Percentiles rank a stretch among this genome's conserved stretches.
These are phyloP conservation scores for Agapornis roseicollis DNA, from an alignment of 2,113 vertebrate species.

Conservation along the genomic window DNA sequence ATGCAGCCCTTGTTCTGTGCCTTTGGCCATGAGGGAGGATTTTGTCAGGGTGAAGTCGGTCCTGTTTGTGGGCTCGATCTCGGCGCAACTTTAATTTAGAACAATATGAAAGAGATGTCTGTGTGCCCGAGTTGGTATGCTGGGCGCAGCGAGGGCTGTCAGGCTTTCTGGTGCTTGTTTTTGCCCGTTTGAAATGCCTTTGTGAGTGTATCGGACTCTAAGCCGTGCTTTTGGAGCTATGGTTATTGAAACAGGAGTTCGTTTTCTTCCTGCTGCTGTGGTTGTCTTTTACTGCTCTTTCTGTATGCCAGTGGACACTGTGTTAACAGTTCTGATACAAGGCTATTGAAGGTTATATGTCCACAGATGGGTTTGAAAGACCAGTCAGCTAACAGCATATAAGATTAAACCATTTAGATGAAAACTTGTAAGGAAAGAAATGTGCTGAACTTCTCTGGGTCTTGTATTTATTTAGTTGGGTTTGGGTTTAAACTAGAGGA, in stretches of 20 bases:
- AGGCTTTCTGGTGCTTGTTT: background rate
- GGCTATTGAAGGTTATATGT: background rate
- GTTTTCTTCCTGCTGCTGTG: background rate
- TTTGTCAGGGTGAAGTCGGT: background rate
- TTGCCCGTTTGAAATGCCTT: background rate
- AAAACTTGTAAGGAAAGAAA: background rate
- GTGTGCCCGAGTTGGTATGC: background rate
- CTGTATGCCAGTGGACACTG: background rate
- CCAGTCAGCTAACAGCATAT: background rate
- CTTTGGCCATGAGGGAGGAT: background rate
- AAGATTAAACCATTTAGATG: background rate
- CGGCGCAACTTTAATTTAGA: background rate
- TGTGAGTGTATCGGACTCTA: background rate
- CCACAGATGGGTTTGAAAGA: background rate
- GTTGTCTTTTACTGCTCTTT: background rate
- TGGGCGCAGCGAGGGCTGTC: background rate
- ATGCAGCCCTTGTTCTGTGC: slow-evolving; percentile 49
- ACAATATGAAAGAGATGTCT: background rate
- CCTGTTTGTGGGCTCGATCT: background rate
- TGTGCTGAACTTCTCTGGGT: background rate
- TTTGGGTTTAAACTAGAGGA: background rate
- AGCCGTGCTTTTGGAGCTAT: background rate
- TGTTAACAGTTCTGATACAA: background rate
- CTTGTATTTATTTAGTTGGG: background rate
- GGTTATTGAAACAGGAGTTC: background rate